phyloP scores from a whole-genome alignment of 2,888 invertebrate genomes.

The Erebia palarica region DNA sequence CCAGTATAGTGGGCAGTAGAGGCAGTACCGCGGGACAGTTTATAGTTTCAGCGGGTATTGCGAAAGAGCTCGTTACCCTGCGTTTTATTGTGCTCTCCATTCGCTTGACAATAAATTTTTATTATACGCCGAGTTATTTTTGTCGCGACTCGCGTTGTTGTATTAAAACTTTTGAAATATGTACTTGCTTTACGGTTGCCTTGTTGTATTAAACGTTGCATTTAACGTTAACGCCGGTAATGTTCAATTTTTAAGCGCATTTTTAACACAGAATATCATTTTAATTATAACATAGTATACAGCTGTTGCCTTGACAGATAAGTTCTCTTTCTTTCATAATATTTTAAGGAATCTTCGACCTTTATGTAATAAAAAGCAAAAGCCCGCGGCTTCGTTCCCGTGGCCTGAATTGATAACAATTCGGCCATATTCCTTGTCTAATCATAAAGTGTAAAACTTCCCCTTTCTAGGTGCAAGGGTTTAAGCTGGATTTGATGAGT shows the following conservation, averaged over 20 bases:
- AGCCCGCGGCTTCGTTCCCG: too few relatives aligned
- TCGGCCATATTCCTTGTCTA: too few relatives aligned
- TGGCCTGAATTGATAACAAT: too few relatives aligned
- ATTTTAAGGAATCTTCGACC: too few relatives aligned
- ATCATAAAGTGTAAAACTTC: too few relatives aligned
- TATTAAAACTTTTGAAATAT: constrained; percentile 28
- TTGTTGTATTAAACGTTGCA: background rate
- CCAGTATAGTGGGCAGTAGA: background rate
- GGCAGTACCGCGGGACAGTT: constrained; percentile 13
- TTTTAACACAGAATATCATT: background rate
- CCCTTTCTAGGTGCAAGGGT: too few relatives aligned
- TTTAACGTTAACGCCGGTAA: background rate
- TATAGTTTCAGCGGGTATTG: constrained; percentile 37
- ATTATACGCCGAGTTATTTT: constrained; percentile 29
- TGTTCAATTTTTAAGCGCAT: background rate
- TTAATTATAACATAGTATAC: background rate
- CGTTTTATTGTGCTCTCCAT: constrained; percentile 34
- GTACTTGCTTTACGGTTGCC: constrained; percentile 4
- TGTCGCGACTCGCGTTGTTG: constrained; percentile 16
- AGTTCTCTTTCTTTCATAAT: too few relatives aligned
- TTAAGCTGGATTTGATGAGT: too few relatives aligned
- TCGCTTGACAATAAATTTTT: constrained; percentile 33
- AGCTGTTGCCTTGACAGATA: too few relatives aligned
- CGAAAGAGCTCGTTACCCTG: constrained; percentile 18
- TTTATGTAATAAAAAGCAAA: too few relatives aligned